phyloP scores from a whole-genome alignment of 2,888 invertebrate genomes.

The Celastrina argiolus region DNA sequence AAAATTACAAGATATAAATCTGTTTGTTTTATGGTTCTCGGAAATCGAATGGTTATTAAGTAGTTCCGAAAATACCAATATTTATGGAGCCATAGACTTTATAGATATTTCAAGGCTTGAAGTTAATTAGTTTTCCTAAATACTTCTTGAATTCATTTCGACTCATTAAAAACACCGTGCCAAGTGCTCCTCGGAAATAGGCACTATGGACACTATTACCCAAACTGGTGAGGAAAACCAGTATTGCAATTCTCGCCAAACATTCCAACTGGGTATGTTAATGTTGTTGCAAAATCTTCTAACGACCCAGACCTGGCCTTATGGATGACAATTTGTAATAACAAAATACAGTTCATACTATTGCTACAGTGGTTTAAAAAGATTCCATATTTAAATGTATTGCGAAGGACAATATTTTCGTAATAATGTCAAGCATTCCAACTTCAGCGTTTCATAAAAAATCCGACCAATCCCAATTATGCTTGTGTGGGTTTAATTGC shows the following conservation, averaged over 20 bases:
- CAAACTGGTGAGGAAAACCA: conserved; percentile 40
- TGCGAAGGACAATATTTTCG: neutral
- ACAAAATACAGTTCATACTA: neutral
- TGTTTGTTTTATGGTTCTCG: conserved; percentile 7
- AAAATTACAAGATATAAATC: neutral
- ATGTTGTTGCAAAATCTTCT: conserved; percentile 8
- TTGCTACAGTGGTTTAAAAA: neutral
- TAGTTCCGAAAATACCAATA: neutral
- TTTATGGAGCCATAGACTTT: neutral
- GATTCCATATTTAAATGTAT: neutral
- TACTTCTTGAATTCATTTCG: neutral
- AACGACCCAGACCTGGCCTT: conserved; percentile 5
- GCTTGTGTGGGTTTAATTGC: neutral
- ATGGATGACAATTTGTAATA: conserved; percentile 7
- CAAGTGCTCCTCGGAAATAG: neutral
- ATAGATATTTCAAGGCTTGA: neutral
- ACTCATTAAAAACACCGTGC: neutral
- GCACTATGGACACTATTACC: neutral
- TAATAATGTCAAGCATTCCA: neutral
- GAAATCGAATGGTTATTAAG: conserved; percentile 2
- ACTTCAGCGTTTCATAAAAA: neutral
- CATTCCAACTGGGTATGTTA: conserved; percentile 16
- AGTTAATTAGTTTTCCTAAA: neutral
- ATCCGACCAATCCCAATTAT: neutral
- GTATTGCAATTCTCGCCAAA: conserved; percentile 54